Percentiles rank a stretch among this genome's conserved stretches.
Conservation (phyloP, 2,888 invertebrate genomes). For the Thelaira solivaga region DNA sequence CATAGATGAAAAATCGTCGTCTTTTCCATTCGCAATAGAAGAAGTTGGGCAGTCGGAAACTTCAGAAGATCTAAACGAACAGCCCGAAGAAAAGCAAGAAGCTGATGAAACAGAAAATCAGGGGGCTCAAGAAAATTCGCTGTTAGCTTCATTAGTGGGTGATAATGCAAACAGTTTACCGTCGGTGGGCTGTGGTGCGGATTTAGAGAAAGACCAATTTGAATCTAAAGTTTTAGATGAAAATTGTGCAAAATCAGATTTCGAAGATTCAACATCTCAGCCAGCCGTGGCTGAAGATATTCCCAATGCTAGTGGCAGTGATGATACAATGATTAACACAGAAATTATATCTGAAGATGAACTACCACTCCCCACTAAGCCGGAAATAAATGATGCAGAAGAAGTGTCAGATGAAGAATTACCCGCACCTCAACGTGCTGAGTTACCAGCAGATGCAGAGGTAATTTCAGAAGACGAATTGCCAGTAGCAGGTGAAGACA, state of each 20-base stretch:
- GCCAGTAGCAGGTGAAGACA: slow-evolving; percentile 77
- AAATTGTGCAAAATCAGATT: slow-evolving; percentile 68
- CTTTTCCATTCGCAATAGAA: slow-evolving; percentile 75
- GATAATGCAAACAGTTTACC: slow-evolving; percentile 77
- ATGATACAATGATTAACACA: slow-evolving; percentile 83
- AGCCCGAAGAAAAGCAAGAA: slow-evolving; percentile 67
- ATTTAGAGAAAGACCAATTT: slow-evolving; percentile 70
- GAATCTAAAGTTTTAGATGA: slow-evolving; percentile 67
- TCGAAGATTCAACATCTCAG: slow-evolving; percentile 72
- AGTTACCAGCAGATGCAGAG: slow-evolving; percentile 86
- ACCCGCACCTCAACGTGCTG: slow-evolving; percentile 84
- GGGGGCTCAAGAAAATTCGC: slow-evolving; percentile 73
- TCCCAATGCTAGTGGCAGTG: slow-evolving; percentile 70
- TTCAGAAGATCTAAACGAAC: slow-evolving; percentile 72
- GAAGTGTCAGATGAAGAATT: slow-evolving; percentile 88
- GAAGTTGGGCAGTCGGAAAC: slow-evolving; percentile 73
- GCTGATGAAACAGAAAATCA: slow-evolving; percentile 66
- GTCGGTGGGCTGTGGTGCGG: slow-evolving; percentile 74
- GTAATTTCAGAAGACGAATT: slow-evolving; percentile 90
- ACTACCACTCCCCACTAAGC: slow-evolving; percentile 84
- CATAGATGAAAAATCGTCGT: slow-evolving; percentile 76
- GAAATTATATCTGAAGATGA: slow-evolving; percentile 92
- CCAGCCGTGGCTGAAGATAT: slow-evolving; percentile 73
- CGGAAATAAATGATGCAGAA: slow-evolving; percentile 89
- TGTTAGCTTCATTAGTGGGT: slow-evolving; percentile 75